Evolutionary conservation across 2,113 vertebrate genomes (phyloP).

Genomic region (Nansenia antarctica): DNA sequence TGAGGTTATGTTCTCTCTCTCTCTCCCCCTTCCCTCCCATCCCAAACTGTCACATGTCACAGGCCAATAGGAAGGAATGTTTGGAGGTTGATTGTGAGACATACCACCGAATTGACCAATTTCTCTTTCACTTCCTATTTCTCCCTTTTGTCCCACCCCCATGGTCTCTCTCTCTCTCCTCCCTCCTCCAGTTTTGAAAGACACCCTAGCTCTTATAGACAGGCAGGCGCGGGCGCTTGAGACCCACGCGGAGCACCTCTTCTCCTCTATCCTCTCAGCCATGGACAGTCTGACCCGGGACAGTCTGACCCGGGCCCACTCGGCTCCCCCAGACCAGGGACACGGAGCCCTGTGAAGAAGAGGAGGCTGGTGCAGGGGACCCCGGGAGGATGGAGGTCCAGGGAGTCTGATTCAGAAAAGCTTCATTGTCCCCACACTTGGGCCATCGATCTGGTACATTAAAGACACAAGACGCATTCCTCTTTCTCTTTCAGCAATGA

Average conservation of each 20-base stretch:
- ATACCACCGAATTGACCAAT: background rate
- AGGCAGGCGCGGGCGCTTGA: conserved; percentile 80
- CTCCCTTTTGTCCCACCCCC: background rate
- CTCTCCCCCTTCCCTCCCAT: background rate
- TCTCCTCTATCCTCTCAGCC: conserved; percentile 79
- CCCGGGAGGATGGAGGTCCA: background rate
- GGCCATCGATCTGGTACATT: background rate
- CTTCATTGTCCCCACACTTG: background rate
- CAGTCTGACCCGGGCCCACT: conserved; percentile 10
- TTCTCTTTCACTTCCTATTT: background rate
- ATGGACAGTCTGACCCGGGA: conserved; percentile 65
- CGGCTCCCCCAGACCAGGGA: background rate
- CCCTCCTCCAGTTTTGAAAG: conserved; percentile 79
- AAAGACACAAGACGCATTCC: background rate
- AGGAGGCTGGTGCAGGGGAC: background rate
- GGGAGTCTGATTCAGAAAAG: background rate
- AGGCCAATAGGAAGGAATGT: background rate
- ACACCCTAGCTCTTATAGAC: conserved; percentile 80
- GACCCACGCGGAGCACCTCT: conserved; percentile 73
- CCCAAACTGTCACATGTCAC: background rate
- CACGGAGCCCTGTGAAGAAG: background rate
- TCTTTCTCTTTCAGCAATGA: conserved; percentile 11
- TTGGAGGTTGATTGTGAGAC: background rate
- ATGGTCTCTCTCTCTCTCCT: background rate
- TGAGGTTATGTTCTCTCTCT: background rate